phyloP scores from a whole-genome alignment of 2,113 vertebrate species.

The Phainopepla nitens region DNA sequence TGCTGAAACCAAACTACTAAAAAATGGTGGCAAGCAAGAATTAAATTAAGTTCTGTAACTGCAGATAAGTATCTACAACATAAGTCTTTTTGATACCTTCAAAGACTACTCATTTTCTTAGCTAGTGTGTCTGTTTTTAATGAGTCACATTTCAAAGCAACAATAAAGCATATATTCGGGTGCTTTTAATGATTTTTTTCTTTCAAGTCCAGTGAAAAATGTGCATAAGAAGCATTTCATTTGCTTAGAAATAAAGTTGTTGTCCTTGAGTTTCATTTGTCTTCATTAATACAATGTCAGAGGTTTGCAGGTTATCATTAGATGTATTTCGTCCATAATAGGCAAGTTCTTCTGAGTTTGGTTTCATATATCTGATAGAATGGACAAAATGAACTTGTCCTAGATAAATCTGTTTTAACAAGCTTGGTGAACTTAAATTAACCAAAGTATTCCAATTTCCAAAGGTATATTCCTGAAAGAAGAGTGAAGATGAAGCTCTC shows the following conservation, averaged over 20 bases:
- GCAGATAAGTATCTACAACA: slow-evolving; percentile 6
- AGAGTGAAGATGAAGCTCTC: neutral
- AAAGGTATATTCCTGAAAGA: neutral
- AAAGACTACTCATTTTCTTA: slow-evolving; percentile 13
- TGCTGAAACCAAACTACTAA: neutral
- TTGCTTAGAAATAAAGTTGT: neutral
- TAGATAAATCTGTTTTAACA: neutral
- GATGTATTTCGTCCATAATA: neutral
- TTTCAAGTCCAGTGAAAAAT: slow-evolving; percentile 22
- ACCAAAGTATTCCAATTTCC: neutral
- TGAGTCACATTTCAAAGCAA: neutral
- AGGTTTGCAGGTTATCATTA: neutral
- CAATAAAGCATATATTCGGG: neutral
- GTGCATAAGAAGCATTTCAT: neutral
- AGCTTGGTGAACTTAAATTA: neutral
- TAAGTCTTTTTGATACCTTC: slow-evolving; percentile 14
- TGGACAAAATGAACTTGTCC: neutral
- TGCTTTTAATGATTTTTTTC: neutral
- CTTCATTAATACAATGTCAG: neutral
- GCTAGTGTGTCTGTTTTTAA: neutral
- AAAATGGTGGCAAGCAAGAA: slow-evolving; percentile 12
- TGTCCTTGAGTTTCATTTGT: neutral
- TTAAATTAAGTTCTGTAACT: slow-evolving; percentile 6
- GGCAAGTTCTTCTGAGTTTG: neutral
- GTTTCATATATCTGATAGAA: neutral